Percentiles rank a stretch among this genome's conserved stretches.
These are phyloP conservation scores for Ctena decussata DNA, from an alignment of 2,888 invertebrate species.

Conservation along the genomic window DNA sequence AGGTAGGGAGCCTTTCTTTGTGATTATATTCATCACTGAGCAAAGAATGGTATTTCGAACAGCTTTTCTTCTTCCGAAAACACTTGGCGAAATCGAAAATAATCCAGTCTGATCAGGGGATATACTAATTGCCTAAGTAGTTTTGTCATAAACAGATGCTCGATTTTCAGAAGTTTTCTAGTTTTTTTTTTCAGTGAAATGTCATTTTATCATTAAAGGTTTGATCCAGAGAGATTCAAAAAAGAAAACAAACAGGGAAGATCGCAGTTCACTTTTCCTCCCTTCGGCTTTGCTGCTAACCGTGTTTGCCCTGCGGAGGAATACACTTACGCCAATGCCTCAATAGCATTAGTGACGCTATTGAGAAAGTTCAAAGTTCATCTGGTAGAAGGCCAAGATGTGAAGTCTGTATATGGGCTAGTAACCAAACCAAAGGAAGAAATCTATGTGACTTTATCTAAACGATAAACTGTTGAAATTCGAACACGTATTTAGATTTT, in stretches of 20 bases:
- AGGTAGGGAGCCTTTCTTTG: too few relatives aligned
- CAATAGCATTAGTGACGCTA: slow-evolving; percentile 78
- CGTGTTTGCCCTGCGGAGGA: slow-evolving; percentile 80
- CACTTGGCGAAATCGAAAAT: too few relatives aligned
- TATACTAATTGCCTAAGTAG: too few relatives aligned
- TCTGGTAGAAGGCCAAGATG: slow-evolving; percentile 80
- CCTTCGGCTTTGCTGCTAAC: slow-evolving; percentile 87
- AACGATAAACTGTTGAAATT: slow-evolving; percentile 61
- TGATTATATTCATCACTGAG: too few relatives aligned
- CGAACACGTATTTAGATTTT: too few relatives aligned
- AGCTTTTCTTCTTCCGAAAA: too few relatives aligned
- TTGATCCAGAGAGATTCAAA: slow-evolving; percentile 64
- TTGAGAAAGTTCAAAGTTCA: slow-evolving; percentile 59
- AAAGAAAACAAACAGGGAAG: slow-evolving; percentile 72
- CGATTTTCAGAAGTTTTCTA: too few relatives aligned
- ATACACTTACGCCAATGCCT: slow-evolving; percentile 80
- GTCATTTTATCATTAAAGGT: slow-evolving; percentile 68
- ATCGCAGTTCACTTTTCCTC: slow-evolving; percentile 80
- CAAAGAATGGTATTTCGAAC: too few relatives aligned
- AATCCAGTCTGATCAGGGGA: too few relatives aligned
- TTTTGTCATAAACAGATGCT: too few relatives aligned
- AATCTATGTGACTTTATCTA: slow-evolving; percentile 83
- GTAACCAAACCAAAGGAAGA: slow-evolving; percentile 86
- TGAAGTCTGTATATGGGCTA: slow-evolving; percentile 82
- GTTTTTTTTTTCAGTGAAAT: too few relatives aligned